phyloP scores from a whole-genome alignment of 2,797 vertebrate species.

The Onychomys arenicola region DNA sequence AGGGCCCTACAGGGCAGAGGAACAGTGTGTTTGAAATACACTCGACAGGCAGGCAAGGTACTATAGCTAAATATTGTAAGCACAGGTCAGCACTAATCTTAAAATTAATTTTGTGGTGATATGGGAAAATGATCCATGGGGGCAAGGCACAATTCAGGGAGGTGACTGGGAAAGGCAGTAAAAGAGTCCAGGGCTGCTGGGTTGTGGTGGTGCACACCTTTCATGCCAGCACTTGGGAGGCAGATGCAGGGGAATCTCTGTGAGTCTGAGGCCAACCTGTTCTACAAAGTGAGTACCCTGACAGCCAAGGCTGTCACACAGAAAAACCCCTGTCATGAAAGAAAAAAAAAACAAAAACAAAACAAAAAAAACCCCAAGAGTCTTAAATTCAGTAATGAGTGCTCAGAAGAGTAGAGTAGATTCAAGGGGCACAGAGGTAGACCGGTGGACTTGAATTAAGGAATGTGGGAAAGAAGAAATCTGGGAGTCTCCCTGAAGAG shows the following conservation, averaged over 20 bases:
- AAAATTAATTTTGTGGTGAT: slow-evolving; percentile 20
- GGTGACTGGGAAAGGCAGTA: neutral
- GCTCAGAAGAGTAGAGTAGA: neutral
- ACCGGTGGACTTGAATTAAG: neutral
- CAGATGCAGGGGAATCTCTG: neutral
- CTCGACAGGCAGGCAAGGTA: neutral
- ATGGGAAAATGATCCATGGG: neutral
- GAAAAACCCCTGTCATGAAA: neutral
- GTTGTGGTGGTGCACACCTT: neutral
- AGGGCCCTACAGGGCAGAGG: neutral
- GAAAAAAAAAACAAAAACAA: too few relatives aligned
- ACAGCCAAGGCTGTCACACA: neutral
- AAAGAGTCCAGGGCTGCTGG: neutral
- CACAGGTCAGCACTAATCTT: neutral
- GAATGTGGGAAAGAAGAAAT: neutral
- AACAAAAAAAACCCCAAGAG: too few relatives aligned
- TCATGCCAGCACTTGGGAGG: neutral
- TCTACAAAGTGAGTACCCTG: neutral
- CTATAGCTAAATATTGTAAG: neutral
- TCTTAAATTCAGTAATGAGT: neutral
- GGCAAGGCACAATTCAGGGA: neutral
- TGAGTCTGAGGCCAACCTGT: neutral
- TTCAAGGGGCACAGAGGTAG: neutral
- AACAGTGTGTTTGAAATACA: neutral
- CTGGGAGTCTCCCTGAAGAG: neutral